Evolutionary conservation across 92 coral and sea anemone species (phyloP).

Genomic region (Epizoanthus illoricatus): DNA sequence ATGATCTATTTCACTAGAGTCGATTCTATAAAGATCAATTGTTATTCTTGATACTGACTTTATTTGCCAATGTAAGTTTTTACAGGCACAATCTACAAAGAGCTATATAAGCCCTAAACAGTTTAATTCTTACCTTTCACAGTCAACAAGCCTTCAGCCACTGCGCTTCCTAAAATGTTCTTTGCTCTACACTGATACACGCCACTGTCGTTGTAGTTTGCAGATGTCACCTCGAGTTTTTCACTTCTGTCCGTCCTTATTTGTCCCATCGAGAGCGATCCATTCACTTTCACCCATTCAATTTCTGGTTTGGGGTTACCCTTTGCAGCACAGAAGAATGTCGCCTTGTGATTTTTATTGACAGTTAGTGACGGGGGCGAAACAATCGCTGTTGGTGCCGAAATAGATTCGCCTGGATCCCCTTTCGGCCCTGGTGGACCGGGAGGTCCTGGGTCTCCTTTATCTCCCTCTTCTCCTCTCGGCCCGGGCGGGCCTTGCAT

Average conservation of each 20-base stretch:
- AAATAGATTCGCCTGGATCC: slow-evolving; percentile 17
- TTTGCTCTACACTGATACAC: no score
- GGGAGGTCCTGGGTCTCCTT: slow-evolving; percentile 19
- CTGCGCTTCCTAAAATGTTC: background rate
- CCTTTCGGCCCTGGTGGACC: slow-evolving; percentile 15
- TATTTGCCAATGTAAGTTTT: no score
- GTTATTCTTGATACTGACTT: no score
- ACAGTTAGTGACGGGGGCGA: slow-evolving; percentile 24
- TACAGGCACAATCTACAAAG: no score
- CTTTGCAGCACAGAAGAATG: slow-evolving; percentile 48
- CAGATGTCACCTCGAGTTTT: slow-evolving; percentile 35
- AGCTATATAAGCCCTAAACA: no score
- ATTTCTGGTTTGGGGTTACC: slow-evolving; percentile 65
- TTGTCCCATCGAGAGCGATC: slow-evolving; percentile 27
- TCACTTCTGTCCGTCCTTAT: slow-evolving; percentile 7
- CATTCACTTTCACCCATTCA: background rate
- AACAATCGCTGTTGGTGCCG: slow-evolving; percentile 28
- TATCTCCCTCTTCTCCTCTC: background rate
- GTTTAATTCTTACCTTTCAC: background rate
- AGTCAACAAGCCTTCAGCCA: slow-evolving; percentile 4
- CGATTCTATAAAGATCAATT: no score
- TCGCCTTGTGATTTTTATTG: slow-evolving; percentile 42
- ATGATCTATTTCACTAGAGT: no score
- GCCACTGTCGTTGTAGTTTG: background rate
- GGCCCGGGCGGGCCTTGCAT: no score